Conservation (phyloP, 2,113 vertebrate species). For the Neotragus moschatus region DNA sequence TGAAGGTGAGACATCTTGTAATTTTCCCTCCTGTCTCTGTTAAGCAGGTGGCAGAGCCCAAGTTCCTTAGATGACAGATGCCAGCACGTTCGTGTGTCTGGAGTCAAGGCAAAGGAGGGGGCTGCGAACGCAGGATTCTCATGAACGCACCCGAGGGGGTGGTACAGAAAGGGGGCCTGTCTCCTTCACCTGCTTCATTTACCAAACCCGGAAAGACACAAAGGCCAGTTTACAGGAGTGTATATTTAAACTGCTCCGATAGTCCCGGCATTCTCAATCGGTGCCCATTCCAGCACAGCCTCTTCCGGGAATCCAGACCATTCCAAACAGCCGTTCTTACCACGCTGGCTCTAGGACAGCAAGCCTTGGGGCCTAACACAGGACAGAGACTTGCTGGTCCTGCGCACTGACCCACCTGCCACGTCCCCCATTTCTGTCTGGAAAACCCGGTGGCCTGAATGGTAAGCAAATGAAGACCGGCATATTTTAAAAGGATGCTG, state of each 20-base stretch:
- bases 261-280: neutral
- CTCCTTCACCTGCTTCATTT: neutral
- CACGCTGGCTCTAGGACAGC: neutral
- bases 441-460: neutral
- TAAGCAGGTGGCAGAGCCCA: too few species aligned
- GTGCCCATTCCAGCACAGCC: neutral
- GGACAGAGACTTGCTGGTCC: neutral
- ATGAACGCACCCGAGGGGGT: fast-evolving
- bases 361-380: neutral
- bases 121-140: neutral
- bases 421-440: fast-evolving
- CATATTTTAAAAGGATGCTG: neutral
- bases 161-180: fast-evolving
- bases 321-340: too few species aligned
- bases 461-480: fast-evolving
- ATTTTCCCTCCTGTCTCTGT: neutral
- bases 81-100: neutral
- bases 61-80: neutral
- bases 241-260: neutral
- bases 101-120: too few species aligned
- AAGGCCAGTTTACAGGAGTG: neutral
- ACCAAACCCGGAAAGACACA: neutral
- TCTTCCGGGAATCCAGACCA: neutral
- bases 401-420: neutral
- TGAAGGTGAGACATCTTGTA: fast-evolving